A percentile compares a stretch with the other conserved stretches of the same genome.
phyloP scores from a whole-genome alignment of 2,888 invertebrate species.

The Molanna angustata region DNA sequence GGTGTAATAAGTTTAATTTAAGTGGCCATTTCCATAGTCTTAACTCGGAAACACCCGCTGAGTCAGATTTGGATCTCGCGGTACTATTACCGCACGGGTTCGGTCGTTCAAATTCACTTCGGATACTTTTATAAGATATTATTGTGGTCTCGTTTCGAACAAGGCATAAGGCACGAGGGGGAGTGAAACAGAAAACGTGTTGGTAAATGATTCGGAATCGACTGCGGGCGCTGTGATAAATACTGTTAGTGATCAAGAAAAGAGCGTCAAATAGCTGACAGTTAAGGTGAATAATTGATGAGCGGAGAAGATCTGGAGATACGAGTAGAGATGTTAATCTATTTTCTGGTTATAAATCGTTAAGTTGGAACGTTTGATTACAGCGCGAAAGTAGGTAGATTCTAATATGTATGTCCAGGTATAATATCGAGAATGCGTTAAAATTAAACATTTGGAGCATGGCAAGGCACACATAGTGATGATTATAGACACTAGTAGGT shows the following conservation, averaged over 20 bases:
- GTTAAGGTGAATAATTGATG: constrained; percentile 27
- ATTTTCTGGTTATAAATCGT: constrained; percentile 13
- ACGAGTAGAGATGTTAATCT: constrained; percentile 18
- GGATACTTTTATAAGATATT: background rate
- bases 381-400: no score
- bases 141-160: no score
- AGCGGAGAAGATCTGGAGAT: constrained; percentile 15
- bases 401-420: no score
- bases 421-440: no score
- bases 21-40: constrained; percentile 24
- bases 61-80: constrained; percentile 8
- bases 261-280: constrained; percentile 29
- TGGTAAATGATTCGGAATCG: no score
- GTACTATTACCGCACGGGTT: background rate
- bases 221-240: no score
- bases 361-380: constrained; percentile 2
- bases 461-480: no score
- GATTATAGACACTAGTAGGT: no score
- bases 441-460: no score
- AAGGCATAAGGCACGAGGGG: no score
- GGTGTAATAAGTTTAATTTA: constrained; percentile 28
- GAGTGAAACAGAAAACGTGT: no score
- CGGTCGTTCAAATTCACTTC: background rate
- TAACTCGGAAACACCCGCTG: constrained; percentile 25
- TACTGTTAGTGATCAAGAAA: constrained; percentile 1